Evolutionary conservation across 2,113 vertebrate genomes (phyloP).

Genomic region (Thamnophis sirtalis): DNA sequence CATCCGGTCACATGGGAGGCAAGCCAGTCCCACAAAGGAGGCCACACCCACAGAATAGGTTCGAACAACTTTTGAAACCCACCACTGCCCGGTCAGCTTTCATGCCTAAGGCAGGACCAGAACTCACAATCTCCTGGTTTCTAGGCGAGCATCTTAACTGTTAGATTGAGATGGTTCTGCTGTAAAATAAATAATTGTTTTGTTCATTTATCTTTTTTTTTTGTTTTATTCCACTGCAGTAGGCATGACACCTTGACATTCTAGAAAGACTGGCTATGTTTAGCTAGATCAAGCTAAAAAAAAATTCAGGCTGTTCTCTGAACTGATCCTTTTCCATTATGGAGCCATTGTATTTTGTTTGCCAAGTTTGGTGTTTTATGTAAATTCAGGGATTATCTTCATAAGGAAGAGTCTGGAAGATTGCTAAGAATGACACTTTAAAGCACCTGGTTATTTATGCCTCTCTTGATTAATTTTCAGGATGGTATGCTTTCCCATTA

Average conservation of each 20-base stretch:
- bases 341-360: not conserved
- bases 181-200: not conserved
- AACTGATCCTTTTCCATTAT: not conserved
- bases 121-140: too few species aligned
- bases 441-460: not conserved
- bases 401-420: not conserved
- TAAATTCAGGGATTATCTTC: not conserved
- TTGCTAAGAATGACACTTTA: not conserved
- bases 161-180: not conserved
- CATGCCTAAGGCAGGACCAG: too few species aligned
- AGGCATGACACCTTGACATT: not conserved
- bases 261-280: not conserved
- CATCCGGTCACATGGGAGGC: too few species aligned
- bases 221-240: not conserved
- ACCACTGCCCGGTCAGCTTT: too few species aligned
- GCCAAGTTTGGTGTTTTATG: not conserved
- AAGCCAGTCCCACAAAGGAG: too few species aligned
- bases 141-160: not conserved
- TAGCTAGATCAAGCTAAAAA: not conserved
- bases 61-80: too few species aligned
- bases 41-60: too few species aligned
- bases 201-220: not conserved
- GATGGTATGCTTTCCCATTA: not conserved
- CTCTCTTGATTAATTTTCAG: not conserved
- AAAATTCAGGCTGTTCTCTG: not conserved